Conservation (phyloP, 2,888 invertebrate species). For the Lepidochitona cinerea region DNA sequence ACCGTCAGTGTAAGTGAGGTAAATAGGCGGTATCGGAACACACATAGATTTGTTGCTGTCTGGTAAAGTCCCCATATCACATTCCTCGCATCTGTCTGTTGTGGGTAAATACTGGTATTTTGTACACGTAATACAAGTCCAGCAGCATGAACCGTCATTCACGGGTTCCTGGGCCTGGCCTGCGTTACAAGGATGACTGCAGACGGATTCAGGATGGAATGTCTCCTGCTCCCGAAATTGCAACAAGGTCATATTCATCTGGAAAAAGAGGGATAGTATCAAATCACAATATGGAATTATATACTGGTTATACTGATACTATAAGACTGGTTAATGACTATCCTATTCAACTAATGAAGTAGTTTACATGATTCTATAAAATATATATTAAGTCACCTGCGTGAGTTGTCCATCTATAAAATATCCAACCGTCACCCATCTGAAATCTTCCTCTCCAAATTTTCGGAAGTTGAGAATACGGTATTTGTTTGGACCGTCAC, state of each 20-base stretch:
- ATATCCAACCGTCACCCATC: constrained; percentile 66
- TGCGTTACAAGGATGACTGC: constrained; percentile 88
- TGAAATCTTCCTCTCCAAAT: constrained; percentile 43
- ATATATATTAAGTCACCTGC: constrained; percentile 40
- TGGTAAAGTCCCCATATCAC: constrained; percentile 86
- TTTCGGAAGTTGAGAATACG: constrained; percentile 95
- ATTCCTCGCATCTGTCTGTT: constrained; percentile 80
- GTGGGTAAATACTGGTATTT: constrained; percentile 78
- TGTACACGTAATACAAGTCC: constrained; percentile 79
- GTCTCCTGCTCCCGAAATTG: constrained; percentile 87
- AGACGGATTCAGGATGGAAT: constrained; percentile 88
- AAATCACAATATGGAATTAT: too few relatives aligned
- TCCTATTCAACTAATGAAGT: too few relatives aligned
- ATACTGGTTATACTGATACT: too few relatives aligned
- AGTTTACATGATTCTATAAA: too few relatives aligned
- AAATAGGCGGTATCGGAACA: constrained; percentile 73
- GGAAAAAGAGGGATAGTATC: too few relatives aligned
- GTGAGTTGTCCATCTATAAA: constrained; percentile 54
- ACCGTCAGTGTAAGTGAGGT: constrained; percentile 78
- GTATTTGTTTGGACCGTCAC: constrained; percentile 95
- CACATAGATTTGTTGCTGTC: constrained; percentile 79
- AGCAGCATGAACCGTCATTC: constrained; percentile 80
- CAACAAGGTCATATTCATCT: constrained; percentile 74
- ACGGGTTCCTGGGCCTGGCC: constrained; percentile 94
- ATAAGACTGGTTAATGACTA: too few relatives aligned